Base-by-base conservation (phyloP, 2,797 vertebrate species). In the Selene dorsalis region DNA sequence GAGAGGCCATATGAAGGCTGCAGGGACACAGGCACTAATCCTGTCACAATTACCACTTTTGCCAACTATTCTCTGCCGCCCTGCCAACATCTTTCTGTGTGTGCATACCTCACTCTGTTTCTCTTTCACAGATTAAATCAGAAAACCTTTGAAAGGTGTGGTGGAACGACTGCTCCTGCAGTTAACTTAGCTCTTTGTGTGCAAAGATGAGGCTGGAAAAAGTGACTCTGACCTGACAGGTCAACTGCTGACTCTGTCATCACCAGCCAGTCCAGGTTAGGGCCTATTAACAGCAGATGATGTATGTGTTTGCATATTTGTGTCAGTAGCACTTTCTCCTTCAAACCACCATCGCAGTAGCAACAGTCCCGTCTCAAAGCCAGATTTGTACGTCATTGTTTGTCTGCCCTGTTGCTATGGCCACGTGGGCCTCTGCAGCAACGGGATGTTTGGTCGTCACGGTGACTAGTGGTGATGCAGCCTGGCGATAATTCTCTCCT, bases 241-340 rank as follows among this genome's bases (percentile, higher is more conserved):
- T 87, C 61, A 72, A 82, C 85, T 69, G 86, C 84, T 77, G 77
- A 58, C 70, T 91, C 88, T 68, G 80, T 92, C 90, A 83, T 89
- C 86, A 43, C 53, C 5, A 26, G 78, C 75, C 80, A 70, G 69
- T 64, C 77, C 39, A 79, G 69, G 87, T 88, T 82, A 80, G 65
- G 80, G 77, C 80, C 80, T 86, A 87, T 88, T 89, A 87, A 88
- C 82, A 58, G 65, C 22, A 6, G 61, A 67, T 92, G 88, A 90
- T 89, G 85, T 88, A 89, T 84, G 87, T 80, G 89, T 92, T 91
- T 89, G 88, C 74, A 85, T 83, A 84, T 88, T 89, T 88, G 77
- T 83, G 82, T 90, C 87, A 85, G 88, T 67, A 82, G 86, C 74
- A 86, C 88, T 88, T 91, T 90, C 79, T 85, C 81, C 74, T 43